Conservation (phyloP, 2,113 vertebrate species). For the Phycodurus eques region DNA sequence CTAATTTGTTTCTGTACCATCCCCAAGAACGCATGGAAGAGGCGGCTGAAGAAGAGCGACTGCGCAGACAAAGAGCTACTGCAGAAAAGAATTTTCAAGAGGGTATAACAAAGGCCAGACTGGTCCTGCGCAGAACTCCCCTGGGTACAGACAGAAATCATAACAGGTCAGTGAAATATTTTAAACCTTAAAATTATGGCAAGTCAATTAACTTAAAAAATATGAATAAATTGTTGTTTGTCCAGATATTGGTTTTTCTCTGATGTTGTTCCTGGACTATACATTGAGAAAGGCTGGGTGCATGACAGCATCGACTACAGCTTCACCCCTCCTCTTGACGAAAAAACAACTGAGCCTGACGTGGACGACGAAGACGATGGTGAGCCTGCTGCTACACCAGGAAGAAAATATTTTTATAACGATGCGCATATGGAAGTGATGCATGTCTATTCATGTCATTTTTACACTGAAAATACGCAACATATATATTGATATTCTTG, state of each 20-base stretch:
- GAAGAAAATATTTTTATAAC: conserved; percentile 9
- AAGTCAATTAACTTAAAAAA: neutral
- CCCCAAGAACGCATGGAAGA: conserved; percentile 86
- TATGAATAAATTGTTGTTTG: conserved; percentile 2
- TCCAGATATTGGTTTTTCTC: conserved; percentile 97
- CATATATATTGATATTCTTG: neutral
- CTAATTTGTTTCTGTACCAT: neutral
- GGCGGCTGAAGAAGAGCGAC: conserved; percentile 89
- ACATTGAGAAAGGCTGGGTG: conserved; percentile 97
- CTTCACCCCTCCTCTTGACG: conserved; percentile 77
- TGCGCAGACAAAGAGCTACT: conserved; percentile 83
- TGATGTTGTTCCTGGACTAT: conserved; percentile 91
- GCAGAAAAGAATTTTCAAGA: conserved; percentile 91
- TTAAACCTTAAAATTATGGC: neutral
- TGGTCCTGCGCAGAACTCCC: conserved; percentile 84
- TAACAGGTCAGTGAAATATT: conserved; percentile 77
- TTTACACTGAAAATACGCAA: neutral
- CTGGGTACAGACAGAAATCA: conserved; percentile 94
- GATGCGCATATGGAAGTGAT: neutral
- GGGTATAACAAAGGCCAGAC: conserved; percentile 86
- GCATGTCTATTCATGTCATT: too few species aligned
- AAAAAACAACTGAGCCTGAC: conserved; percentile 67
- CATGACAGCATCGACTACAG: conserved; percentile 89
- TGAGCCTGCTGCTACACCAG: conserved; percentile 30
- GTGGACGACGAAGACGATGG: conserved; percentile 63